A percentile compares a stretch with the other conserved stretches of the same genome.
These are phyloP conservation scores for Piliocolobus tephrosceles DNA, from an alignment of 2,113 vertebrate genomes.

Conservation along the genomic window DNA sequence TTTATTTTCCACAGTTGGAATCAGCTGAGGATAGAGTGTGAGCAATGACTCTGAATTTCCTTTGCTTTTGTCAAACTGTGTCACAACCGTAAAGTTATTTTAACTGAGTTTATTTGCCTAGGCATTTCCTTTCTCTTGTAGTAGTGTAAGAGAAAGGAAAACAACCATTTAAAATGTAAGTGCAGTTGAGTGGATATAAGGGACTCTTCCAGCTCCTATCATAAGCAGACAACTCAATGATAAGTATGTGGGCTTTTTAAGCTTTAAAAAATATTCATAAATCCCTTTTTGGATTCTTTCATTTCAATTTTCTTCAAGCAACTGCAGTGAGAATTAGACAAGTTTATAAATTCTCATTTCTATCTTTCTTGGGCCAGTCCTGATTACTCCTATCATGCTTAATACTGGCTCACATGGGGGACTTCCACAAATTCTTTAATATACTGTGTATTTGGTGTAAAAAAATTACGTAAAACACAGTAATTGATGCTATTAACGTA, in stretches of 20 bases:
- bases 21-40: conserved; percentile 29
- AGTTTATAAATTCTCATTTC: conserved; percentile 53
- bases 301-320: conserved; percentile 59
- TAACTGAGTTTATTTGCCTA: conserved; percentile 70
- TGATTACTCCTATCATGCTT: conserved; percentile 42
- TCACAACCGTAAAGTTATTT: conserved; percentile 78
- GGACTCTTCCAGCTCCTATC: conserved; percentile 44
- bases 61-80: conserved; percentile 69
- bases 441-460: conserved; percentile 58
- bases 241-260: conserved; percentile 56
- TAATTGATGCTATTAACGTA: conserved; percentile 55
- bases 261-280: conserved; percentile 57
- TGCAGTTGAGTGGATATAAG: conserved; percentile 36
- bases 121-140: conserved; percentile 73
- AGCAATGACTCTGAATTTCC: conserved; percentile 68
- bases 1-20: conserved; percentile 72
- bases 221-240: conserved; percentile 63
- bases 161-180: conserved; percentile 63
- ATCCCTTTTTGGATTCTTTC: conserved; percentile 45
- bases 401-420: conserved; percentile 63
- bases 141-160: conserved; percentile 61
- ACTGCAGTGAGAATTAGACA: conserved; percentile 38
- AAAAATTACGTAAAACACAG: conserved; percentile 65
- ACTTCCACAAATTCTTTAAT: conserved; percentile 72
- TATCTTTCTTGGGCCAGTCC: conserved; percentile 25